Base-by-base conservation (phyloP, 2,797 vertebrate genomes). In the Sphaeramia orbicularis region DNA sequence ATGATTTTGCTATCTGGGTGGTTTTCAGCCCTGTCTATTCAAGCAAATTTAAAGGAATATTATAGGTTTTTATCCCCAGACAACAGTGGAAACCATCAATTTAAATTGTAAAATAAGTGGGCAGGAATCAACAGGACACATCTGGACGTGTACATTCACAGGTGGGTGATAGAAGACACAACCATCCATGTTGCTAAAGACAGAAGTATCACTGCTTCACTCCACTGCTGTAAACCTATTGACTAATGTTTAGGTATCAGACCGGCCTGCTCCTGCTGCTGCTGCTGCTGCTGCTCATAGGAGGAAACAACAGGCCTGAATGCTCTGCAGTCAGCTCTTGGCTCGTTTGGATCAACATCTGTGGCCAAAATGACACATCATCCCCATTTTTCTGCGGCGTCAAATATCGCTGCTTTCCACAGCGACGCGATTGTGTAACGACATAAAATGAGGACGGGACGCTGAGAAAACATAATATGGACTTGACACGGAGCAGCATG, bases 311-410 rank as follows among this genome's bases (percentile, higher is more conserved):
- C 57, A 78, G 87, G 86, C 85, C 84, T 65, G 6, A 73, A 64
- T 51, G 75, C 65, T 76, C 81, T 80, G 85, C 87, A 81, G 81
- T 65, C 78, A 66, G 55, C 54, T 69, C 81, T 32, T 65, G 63
- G 50, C 43, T 69, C 30, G 66, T 55, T 76, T 72, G 78, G 73
- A 83, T 65, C 66, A 66, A 80, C 83, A 85, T 89, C 82, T 81
- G 86, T 83, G 75, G 65, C 73, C 65, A 70, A 67, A 76, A 82
- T 75, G 79, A 85, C 86, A 88, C 82, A 86, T 84, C 84, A 72
- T 37, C 74, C 44, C 30, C 24, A 49, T 37, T 14, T 65, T 35
- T 56, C 13, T 59, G 62, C 62, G 10, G 32, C 65, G 71, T 41
- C 41, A 66, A 79, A 75, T 41, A 19, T 13, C 47, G 58, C 60